These are phyloP conservation scores for Podiceps cristatus DNA, from an alignment of 2,113 vertebrate species.

Conservation along the genomic window DNA sequence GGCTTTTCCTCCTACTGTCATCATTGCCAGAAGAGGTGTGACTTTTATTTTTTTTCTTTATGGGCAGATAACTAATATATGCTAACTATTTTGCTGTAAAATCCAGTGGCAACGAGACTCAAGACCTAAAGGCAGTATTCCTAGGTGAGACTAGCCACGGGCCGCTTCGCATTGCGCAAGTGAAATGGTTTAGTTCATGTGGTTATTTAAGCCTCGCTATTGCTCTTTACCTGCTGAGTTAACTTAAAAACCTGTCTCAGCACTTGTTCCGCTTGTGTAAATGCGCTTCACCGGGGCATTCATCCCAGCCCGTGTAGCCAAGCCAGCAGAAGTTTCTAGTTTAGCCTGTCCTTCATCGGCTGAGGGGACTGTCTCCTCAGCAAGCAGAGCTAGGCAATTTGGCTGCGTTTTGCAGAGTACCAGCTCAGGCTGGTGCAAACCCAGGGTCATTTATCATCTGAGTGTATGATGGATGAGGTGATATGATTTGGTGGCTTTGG, in stretches of 20 bases:
- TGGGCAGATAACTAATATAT: not conserved
- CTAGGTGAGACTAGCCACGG: not conserved
- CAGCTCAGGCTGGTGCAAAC: slow-evolving; percentile 8
- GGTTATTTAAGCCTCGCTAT: not conserved
- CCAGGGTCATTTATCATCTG: not conserved
- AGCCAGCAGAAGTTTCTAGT: slow-evolving; percentile 1
- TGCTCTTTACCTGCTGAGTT: not conserved
- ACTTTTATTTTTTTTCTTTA: not conserved
- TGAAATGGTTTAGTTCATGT: not conserved
- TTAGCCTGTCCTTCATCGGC: not conserved
- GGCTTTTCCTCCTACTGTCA: not conserved
- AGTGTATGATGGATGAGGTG: slow-evolving; percentile 46
- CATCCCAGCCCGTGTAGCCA: not conserved
- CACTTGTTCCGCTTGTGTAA: not conserved
- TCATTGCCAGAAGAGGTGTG: not conserved
- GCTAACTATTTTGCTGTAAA: not conserved
- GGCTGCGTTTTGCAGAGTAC: not conserved
- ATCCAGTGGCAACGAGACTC: not conserved
- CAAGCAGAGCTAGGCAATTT: not conserved
- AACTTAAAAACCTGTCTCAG: not conserved
- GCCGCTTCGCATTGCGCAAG: not conserved
- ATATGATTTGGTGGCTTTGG: not conserved
- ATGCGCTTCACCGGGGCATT: not conserved
- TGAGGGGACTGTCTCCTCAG: not conserved
- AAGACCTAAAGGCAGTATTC: not conserved